Base-by-base conservation (phyloP, 2,797 vertebrate species). In the Darevskia nairensis region DNA sequence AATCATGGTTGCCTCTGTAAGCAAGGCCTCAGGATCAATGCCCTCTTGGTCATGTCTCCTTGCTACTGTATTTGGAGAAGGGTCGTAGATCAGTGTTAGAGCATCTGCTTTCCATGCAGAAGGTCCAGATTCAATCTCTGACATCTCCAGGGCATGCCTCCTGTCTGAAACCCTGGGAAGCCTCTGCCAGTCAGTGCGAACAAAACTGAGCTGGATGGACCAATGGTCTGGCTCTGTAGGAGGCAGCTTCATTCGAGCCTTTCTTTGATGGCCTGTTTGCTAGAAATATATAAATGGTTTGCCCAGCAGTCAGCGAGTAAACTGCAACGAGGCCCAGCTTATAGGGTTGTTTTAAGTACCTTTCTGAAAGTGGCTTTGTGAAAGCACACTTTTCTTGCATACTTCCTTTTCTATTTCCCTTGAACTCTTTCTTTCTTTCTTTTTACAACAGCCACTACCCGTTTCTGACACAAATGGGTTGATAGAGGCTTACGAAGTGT, bases 401-500 rank as follows among this genome's bases (percentile, higher is more conserved):
- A 15, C 2, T 82, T 13, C 44, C 19, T 55, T 78, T 50, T 59
- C 1, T 50, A 10, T 83, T 85, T 69, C 61, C 0, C 86, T 32
- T 88, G 46, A 29, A 80, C 3, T 76, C 17, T 92, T 84, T 8
- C 0, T 86, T 35, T 35, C 35, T 35, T 83, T 88, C 61, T 93
- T 86, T 86, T 17, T 92, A 4, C 92, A 21, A 1, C 83, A 97
- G 97, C 96, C 96, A 10, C 94, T 97, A 74, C 59, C 96, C 11
- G 6, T 90, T 79, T 93, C 81, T 68, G 96, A 97, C 94, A 93
- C 96, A 2, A 97, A 97, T 88, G 97, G 97, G 86, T 92, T 94
- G 92, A 97, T 97, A 82, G 90, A 94, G 39, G 95, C 94, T 91
- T 95, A 97, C 69, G 94, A 96, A 77, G 94, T 97, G 1, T 96